Percentiles rank a stretch among this genome's conserved stretches.
phyloP scores from a whole-genome alignment of 1,140 invertebrate species.

The Listronotus oregonensis region DNA sequence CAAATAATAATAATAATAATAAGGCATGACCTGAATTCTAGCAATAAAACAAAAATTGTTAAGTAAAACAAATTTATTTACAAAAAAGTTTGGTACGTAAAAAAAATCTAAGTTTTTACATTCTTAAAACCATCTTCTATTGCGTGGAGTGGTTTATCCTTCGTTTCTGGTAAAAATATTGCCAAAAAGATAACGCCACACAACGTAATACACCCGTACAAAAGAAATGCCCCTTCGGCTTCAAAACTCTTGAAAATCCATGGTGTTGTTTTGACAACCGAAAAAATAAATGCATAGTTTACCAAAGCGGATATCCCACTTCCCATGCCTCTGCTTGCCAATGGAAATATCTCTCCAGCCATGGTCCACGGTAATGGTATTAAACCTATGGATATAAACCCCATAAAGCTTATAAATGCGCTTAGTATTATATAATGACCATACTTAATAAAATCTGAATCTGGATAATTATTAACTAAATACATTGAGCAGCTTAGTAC shows the following conservation, averaged over 20 bases:
- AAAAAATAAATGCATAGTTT: conserved; percentile 69
- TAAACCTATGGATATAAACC: conserved; percentile 53
- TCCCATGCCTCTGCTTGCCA: conserved; percentile 61
- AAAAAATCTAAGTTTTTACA: too few species aligned
- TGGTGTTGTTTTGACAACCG: conserved; percentile 70
- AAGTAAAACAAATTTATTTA: too few species aligned
- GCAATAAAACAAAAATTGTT: too few species aligned
- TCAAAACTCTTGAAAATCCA: conserved; percentile 63
- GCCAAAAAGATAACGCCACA: conserved; percentile 66
- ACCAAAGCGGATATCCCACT: conserved; percentile 66
- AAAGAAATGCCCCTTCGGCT: conserved; percentile 62
- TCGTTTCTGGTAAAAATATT: conserved; percentile 76
- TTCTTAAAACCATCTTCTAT: conserved; percentile 63
- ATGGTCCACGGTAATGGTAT: conserved; percentile 70
- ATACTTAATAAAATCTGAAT: too few species aligned
- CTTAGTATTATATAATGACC: conserved; percentile 36
- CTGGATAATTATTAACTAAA: too few species aligned
- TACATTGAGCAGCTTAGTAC: too few species aligned
- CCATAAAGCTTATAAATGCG: background rate
- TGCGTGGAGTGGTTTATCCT: conserved; percentile 74
- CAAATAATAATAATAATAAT: too few species aligned
- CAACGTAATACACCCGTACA: conserved; percentile 58
- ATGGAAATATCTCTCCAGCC: conserved; percentile 66
- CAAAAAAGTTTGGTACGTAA: too few species aligned
- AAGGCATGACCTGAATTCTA: too few species aligned